Evolutionary conservation across 1,140 invertebrate genomes (phyloP).

Genomic region (Aphidius gifuensis): DNA sequence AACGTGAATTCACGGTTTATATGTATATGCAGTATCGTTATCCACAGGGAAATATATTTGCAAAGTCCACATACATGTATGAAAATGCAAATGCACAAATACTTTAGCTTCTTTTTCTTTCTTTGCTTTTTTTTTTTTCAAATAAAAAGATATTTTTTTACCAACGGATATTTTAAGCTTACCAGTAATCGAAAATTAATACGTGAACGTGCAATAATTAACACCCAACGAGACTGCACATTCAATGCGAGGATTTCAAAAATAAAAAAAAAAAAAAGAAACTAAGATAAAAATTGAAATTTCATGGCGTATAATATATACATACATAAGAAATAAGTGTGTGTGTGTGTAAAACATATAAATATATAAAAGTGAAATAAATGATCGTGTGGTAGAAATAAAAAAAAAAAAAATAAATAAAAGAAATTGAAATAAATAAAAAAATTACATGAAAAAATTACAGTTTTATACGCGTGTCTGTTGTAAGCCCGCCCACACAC

Average conservation of each 20-base stretch:
- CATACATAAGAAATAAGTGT: too few relatives aligned
- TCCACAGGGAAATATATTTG: slow-evolving; percentile 1
- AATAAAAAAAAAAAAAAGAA: slow-evolving; percentile 2
- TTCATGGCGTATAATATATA: too few relatives aligned
- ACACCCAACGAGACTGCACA: slow-evolving; percentile 14
- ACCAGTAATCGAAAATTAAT: slow-evolving; percentile 15
- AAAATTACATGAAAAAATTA: too few relatives aligned
- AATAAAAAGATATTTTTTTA: too few relatives aligned
- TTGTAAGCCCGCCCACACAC: too few relatives aligned
- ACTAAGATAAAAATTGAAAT: background rate
- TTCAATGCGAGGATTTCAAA: slow-evolving; percentile 1
- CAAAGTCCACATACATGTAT: background rate
- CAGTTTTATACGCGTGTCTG: too few relatives aligned
- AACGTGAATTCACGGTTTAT: too few relatives aligned
- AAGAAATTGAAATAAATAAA: slow-evolving; percentile 7
- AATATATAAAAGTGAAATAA: slow-evolving; percentile 9
- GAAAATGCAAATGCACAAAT: background rate
- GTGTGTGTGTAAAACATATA: background rate
- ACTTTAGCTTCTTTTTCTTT: background rate
- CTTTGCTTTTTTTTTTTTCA: background rate
- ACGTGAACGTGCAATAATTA: slow-evolving; percentile 16
- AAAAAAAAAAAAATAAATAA: slow-evolving; percentile 1
- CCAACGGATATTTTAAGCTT: too few relatives aligned
- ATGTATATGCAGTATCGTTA: background rate
- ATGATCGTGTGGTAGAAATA: background rate